Evolutionary conservation across 2,888 invertebrate species (phyloP).

Genomic region (Melipona bicolor): DNA sequence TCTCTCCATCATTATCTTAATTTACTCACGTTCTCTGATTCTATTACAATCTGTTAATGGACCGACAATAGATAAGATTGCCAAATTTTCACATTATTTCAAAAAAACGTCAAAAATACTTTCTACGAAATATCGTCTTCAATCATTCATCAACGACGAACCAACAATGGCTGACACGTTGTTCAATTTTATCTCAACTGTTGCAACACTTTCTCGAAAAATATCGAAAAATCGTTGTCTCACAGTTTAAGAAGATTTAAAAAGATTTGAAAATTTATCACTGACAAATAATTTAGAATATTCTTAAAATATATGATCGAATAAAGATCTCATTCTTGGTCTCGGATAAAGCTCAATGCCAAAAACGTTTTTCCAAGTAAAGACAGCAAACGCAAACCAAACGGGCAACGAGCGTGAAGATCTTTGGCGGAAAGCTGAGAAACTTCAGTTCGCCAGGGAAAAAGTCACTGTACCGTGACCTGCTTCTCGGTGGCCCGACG

Average conservation of each 20-base stretch:
- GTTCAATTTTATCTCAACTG: neutral
- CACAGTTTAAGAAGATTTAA: neutral
- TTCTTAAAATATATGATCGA: no score
- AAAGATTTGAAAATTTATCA: neutral
- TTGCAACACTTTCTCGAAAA: no score
- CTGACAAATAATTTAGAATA: no score
- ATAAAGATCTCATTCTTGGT: no score
- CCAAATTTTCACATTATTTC: neutral
- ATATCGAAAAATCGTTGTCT: no score
- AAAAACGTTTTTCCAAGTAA: neutral
- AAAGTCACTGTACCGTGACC: constrained; percentile 3
- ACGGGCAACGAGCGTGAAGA: neutral
- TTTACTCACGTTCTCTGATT: no score
- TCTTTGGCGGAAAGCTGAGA: neutral
- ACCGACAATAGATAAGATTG: no score
- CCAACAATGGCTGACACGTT: neutral
- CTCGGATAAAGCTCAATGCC: no score
- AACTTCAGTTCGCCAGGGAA: neutral
- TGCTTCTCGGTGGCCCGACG: no score
- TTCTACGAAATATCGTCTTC: neutral
- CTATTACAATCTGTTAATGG: no score
- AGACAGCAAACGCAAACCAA: neutral
- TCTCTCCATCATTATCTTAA: no score
- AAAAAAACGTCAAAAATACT: neutral
- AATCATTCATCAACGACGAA: neutral